Conservation (phyloP, 1,140 invertebrate genomes). For the Capitella teleta region DNA sequence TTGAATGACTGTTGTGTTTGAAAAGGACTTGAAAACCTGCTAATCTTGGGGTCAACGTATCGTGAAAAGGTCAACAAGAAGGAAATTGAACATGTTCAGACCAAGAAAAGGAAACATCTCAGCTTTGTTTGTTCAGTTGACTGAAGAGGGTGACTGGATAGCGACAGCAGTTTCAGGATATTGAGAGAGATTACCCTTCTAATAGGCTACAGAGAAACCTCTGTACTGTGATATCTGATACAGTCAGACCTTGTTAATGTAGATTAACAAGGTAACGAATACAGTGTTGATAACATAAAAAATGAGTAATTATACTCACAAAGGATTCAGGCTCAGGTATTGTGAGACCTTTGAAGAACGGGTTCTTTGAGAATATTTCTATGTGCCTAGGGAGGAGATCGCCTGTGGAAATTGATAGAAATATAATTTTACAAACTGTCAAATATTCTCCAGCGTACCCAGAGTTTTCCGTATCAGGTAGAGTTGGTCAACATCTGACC, state of each 20-base stretch:
- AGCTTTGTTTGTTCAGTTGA: neutral
- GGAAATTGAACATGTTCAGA: neutral
- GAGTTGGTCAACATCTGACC: constrained; percentile 95
- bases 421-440: neutral
- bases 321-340: constrained; percentile 69
- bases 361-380: constrained; percentile 87
- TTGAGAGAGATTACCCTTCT: too few relatives aligned
- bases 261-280: neutral
- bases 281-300: neutral
- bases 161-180: neutral
- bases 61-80: neutral
- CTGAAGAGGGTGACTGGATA: neutral
- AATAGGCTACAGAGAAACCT: neutral
- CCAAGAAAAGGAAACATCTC: too few relatives aligned
- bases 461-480: constrained; percentile 84
- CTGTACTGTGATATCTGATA: neutral
- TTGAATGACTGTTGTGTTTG: neutral
- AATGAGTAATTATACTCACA: constrained; percentile 22
- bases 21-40: neutral
- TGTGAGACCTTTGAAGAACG: constrained; percentile 76
- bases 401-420: constrained; percentile 44
- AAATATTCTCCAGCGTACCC: constrained; percentile 32
- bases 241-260: neutral
- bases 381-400: constrained; percentile 87
- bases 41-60: neutral